phyloP scores from a whole-genome alignment of 2,888 invertebrate species.

The Meloe dianella region DNA sequence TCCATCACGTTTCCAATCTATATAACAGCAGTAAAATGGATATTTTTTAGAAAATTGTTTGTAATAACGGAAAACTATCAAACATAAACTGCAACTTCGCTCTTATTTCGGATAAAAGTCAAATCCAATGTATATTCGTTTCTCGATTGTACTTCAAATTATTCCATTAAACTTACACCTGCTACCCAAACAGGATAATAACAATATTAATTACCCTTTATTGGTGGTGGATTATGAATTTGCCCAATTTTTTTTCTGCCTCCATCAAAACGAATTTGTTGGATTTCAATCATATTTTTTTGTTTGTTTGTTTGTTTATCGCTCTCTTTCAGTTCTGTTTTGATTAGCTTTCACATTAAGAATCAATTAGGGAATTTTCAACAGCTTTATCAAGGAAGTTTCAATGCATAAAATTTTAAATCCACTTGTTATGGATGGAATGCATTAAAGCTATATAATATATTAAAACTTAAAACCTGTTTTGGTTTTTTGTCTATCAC shows the following conservation, averaged over 20 bases:
- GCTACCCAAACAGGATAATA: neutral
- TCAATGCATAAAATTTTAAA: neutral
- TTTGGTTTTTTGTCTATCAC: neutral
- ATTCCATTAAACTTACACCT: neutral
- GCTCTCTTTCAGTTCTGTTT: neutral
- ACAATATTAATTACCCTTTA: slow-evolving; percentile 9
- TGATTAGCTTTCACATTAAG: neutral
- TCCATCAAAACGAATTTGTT: neutral
- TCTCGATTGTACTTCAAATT: slow-evolving; percentile 5
- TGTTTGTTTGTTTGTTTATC: neutral
- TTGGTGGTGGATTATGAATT: slow-evolving; percentile 5
- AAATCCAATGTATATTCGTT: neutral
- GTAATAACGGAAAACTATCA: neutral
- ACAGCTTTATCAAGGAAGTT: slow-evolving; percentile 6
- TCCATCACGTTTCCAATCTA: neutral
- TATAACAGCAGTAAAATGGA: neutral
- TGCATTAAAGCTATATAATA: slow-evolving; percentile 4
- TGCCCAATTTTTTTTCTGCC: neutral
- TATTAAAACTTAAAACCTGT: slow-evolving; percentile 3
- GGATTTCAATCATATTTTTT: neutral
- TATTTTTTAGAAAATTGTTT: neutral
- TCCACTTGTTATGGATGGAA: neutral
- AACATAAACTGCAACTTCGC: neutral
- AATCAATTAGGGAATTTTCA: slow-evolving; percentile 7
- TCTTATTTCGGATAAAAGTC: neutral